Percentiles rank a stretch among this genome's conserved stretches.
phyloP scores from a whole-genome alignment of 2,888 invertebrate species.

The Eutolmus rufibarbis region DNA sequence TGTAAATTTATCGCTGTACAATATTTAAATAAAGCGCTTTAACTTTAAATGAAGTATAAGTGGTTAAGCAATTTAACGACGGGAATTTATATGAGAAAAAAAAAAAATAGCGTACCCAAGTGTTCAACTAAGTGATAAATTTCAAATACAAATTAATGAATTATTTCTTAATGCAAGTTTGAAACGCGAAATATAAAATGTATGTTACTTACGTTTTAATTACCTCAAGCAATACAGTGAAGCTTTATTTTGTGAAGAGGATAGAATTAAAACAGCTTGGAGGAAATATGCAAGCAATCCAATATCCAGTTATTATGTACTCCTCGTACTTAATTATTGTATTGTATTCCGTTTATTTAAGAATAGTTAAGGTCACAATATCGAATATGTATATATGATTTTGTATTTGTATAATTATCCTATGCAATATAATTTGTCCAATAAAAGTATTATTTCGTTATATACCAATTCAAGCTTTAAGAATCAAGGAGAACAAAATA shows the following conservation, averaged over 20 bases:
- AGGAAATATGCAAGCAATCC: neutral
- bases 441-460: neutral
- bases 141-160: neutral
- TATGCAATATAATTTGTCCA: neutral
- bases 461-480: neutral
- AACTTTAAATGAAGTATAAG: neutral
- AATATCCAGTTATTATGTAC: neutral
- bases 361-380: neutral
- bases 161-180: neutral
- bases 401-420: neutral
- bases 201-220: neutral
- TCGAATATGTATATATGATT: neutral
- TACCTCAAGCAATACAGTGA: neutral
- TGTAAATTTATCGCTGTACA: constrained; percentile 1
- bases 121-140: constrained; percentile 11
- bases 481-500: neutral
- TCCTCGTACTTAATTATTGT: neutral
- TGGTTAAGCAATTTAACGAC: neutral
- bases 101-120: constrained; percentile 6
- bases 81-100: neutral
- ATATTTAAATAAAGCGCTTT: constrained; percentile 6
- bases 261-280: neutral
- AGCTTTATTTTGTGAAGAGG: neutral
- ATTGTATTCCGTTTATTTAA: neutral
- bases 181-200: neutral